Base-by-base conservation (phyloP, 2,888 invertebrate species). In the Opisthograptis luteolata region DNA sequence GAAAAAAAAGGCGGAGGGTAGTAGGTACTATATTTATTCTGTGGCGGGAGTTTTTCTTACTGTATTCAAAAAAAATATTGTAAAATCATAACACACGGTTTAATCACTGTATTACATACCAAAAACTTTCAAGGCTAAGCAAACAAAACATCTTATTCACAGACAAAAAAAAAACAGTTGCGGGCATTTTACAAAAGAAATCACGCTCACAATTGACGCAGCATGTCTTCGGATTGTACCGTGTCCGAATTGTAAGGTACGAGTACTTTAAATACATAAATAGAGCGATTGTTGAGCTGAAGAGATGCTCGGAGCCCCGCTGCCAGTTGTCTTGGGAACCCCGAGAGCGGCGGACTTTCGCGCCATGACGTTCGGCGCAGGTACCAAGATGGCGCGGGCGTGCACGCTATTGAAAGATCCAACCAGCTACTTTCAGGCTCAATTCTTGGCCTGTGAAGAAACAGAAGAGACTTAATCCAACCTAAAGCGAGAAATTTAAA, bases 321-420 rank as follows among this genome's bases (percentile, higher is more conserved):
- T 1, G 78, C 77, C 2, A 84, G 52, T 44, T 80, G 80, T 3
- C 81, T 71, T 1, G 79, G 76, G 3, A 80, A 62, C 40, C 44
- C 47, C 3, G 49, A 36, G 0, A 52, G 48, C 3, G 30, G 30
- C 1, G 7, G 14, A 17, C 17, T 34, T 10, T 45, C 44, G 1
- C 88, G 83, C 89, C 88, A 88, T 1, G 86, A 79, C 0, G 80
- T 88, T 2, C 87, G 80, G 4, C 89, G 76, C 30, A 86, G 61
- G 53, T 87, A 88, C 88, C 89, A 88, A 24, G 81, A 79, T 30
- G 78, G 81, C 40, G 78, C 73, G n/a, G 81, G 76, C 8, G 79
- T 58, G 56, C 76, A 81, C 0, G 79, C 73, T 6, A 84, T 58
- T 35, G 78, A 76, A 39, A 87, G 60, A 22, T 84, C 76, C n/a